A percentile compares a stretch with the other conserved stretches of the same genome.
phyloP scores from a whole-genome alignment of 2,888 invertebrate genomes.

The Dryobotodes eremita region DNA sequence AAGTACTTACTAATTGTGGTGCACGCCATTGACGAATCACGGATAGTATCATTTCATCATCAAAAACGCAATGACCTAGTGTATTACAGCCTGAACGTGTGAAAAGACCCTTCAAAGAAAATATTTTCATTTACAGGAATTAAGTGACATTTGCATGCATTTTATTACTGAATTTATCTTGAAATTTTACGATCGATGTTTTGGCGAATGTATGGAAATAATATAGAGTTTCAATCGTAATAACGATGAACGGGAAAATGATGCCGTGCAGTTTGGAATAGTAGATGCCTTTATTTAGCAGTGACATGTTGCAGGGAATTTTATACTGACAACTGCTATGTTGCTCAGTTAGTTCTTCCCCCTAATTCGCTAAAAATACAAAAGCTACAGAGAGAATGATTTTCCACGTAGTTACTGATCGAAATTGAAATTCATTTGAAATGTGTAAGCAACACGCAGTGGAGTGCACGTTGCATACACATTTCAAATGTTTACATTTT shows the following conservation, averaged over 20 bases:
- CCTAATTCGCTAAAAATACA: background rate
- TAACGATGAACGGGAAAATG: background rate
- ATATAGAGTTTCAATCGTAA: background rate
- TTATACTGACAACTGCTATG: no score
- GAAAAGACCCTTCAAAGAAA: background rate
- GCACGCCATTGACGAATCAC: no score
- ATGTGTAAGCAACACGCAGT: no score
- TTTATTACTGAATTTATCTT: background rate
- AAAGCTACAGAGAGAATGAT: background rate
- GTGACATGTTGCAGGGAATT: no score
- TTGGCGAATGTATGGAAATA: background rate
- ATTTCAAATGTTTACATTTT: no score
- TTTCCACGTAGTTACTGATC: background rate
- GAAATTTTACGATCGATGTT: background rate
- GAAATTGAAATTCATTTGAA: no score
- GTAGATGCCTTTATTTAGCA: background rate
- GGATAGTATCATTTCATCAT: no score
- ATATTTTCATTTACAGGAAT: background rate
- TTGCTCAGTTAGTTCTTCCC: background rate
- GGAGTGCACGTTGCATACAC: no score
- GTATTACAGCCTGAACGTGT: background rate
- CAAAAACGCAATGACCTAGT: no score
- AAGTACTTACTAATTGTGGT: no score
- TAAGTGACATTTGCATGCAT: conserved; percentile 10
- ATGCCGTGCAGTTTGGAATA: background rate